These are phyloP conservation scores for Sylvietta virens DNA, from an alignment of 2,113 vertebrate species.

Conservation along the genomic window DNA sequence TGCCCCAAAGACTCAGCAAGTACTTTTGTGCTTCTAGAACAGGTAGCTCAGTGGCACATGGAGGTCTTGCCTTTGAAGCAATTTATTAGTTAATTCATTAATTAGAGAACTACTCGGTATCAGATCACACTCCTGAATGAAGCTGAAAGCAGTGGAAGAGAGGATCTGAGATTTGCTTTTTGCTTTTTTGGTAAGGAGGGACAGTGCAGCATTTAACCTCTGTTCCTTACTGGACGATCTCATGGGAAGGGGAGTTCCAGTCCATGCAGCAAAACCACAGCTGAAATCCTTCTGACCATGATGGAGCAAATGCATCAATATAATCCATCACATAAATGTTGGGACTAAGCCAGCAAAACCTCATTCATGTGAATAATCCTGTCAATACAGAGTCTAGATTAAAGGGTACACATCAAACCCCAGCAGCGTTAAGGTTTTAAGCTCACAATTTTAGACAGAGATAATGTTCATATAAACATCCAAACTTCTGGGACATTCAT, in stretches of 20 bases:
- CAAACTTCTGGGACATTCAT: background rate
- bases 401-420: constrained; percentile 1
- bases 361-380: background rate
- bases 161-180: background rate
- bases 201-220: background rate
- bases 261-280: background rate
- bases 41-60: background rate
- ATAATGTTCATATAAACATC: background rate
- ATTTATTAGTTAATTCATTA: background rate
- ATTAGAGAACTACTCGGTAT: background rate
- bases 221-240: background rate
- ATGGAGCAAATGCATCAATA: background rate
- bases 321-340: background rate
- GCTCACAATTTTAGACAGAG: background rate
- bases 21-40: background rate
- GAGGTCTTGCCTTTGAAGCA: background rate
- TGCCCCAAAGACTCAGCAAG: background rate
- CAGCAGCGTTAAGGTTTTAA: background rate
- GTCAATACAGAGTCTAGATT: background rate
- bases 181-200: background rate
- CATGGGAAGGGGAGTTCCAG: background rate
- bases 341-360: background rate
- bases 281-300: background rate
- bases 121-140: background rate
- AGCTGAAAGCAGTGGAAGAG: background rate